Evolutionary conservation across 1,140 invertebrate genomes (phyloP).

Genomic region (Lordiphosa mommai): DNA sequence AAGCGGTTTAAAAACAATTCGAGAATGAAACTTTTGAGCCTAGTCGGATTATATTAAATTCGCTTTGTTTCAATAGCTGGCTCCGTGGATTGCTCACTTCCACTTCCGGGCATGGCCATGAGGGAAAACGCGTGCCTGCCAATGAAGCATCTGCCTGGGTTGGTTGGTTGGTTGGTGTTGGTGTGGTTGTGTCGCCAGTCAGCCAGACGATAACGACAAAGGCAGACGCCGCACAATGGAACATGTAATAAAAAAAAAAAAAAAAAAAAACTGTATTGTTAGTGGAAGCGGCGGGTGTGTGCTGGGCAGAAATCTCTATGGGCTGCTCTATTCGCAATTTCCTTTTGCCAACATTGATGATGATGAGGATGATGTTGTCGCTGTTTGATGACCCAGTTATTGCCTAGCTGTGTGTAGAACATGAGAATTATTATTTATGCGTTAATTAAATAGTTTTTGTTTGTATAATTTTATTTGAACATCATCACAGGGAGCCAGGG

Average conservation of each 20-base stretch:
- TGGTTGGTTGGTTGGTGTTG: not conserved
- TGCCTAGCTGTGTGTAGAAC: slow-evolving; percentile 24
- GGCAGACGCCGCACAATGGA: slow-evolving; percentile 48
- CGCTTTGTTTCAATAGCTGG: slow-evolving; percentile 37
- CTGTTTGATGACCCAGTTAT: slow-evolving; percentile 50
- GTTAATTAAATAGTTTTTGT: slow-evolving; percentile 54
- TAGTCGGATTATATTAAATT: slow-evolving; percentile 67
- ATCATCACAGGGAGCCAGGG: too few relatives aligned
- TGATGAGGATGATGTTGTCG: slow-evolving; percentile 2
- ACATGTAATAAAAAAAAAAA: slow-evolving; percentile 37
- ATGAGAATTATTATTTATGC: slow-evolving; percentile 56
- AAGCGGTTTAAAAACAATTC: slow-evolving; percentile 57
- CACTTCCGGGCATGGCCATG: slow-evolving; percentile 39
- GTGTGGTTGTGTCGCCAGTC: slow-evolving; percentile 30
- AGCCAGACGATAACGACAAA: slow-evolving; percentile 18
- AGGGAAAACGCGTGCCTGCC: slow-evolving; percentile 19
- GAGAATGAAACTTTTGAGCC: slow-evolving; percentile 37
- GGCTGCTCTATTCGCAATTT: slow-evolving; percentile 27
- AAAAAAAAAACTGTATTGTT: slow-evolving; percentile 13
- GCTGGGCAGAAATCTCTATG: slow-evolving; percentile 5
- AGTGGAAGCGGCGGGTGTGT: not conserved
- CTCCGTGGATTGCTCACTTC: slow-evolving; percentile 61
- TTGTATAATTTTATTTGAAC: too few relatives aligned
- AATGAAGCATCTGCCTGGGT: slow-evolving; percentile 1
- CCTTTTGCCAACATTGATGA: slow-evolving; percentile 12